These are phyloP conservation scores for Hippocampus barbouri DNA, from an alignment of 2,113 vertebrate species.

Conservation along the genomic window DNA sequence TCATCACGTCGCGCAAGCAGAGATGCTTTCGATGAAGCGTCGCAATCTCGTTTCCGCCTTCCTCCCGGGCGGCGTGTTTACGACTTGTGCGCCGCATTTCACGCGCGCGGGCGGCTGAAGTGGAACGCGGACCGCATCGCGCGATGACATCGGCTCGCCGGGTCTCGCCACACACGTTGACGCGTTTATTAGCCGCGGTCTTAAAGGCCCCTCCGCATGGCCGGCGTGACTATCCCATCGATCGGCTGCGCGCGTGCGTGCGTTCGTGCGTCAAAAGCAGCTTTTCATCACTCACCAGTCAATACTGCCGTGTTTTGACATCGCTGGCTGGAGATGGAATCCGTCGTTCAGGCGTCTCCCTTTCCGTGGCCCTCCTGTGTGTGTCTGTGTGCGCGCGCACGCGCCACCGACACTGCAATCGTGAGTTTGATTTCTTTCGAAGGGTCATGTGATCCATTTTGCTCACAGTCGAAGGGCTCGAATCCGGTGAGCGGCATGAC, in stretches of 20 bases:
- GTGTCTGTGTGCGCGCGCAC: conserved; percentile 20
- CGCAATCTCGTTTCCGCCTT: too few species aligned
- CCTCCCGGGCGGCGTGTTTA: too few species aligned
- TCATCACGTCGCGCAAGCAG: too few species aligned
- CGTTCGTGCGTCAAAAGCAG: conserved; percentile 29
- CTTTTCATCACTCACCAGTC: conserved; percentile 66
- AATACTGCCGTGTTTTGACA: conserved; percentile 72
- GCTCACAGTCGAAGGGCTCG: background rate
- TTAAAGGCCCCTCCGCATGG: conserved; percentile 63
- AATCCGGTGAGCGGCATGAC: too few species aligned
- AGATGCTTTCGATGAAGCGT: too few species aligned
- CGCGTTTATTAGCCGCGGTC: conserved; percentile 58
- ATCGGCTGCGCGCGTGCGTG: conserved; percentile 48
- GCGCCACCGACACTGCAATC: conserved; percentile 48
- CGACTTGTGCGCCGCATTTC: too few species aligned
- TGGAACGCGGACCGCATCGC: background rate
- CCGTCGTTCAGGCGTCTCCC: conserved; percentile 60
- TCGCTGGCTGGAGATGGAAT: conserved; percentile 79
- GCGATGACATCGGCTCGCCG: background rate
- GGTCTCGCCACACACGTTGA: conserved; percentile 12
- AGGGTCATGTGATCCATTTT: background rate
- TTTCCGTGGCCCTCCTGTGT: conserved; percentile 29
- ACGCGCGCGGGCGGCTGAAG: background rate
- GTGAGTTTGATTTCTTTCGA: background rate
- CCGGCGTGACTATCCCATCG: conserved; percentile 65